Evolutionary conservation across 2,797 vertebrate species (phyloP), one percentile per base, ranked within the genome.

Genomic region (Phoebastria nigripes): DNA sequence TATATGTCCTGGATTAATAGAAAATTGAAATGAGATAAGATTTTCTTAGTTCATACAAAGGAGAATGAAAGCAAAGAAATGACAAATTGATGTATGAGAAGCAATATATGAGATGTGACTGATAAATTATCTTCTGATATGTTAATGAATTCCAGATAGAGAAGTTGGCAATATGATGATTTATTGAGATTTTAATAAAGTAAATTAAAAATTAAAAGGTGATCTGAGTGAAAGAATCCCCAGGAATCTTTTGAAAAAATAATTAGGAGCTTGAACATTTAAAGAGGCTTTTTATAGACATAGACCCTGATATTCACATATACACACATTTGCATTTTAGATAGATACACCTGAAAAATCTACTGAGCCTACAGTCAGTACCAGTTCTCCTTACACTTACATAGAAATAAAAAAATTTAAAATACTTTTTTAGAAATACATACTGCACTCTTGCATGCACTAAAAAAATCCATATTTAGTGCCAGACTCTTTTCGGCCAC

Each of bases 91-190:
- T 95, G 52, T 69, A 96, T 94, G 94, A 96, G 88, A 97, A 92
- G 73, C 77, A 96, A 93, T 97, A 94, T 91, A 92, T 71, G 74
- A 96, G 96, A 96, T 95, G 73, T 71, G 61, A 61, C 61, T 95
- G 95, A 97, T 97, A 97, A 96, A 94, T 95, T 95, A 92, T 91
- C 95, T 94, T 97, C 93, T 96, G 92, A 96, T 97, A 89, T 96
- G 84, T 94, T 97, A 97, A 97, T 97, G 84, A 89, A 87, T 89
- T 94, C 47, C 47, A 94, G 74, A 96, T 84, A 94, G 62, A 95
- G 54, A 82, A 82, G 67, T 54, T 93, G 77, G 88, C 65, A 86
- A 91, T 94, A 85, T 55, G 77, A 93, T 96, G 80, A 96, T 93
- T 95, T 96, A 87, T 56, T 87, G 77, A 91, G 67, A 94, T 89